These are phyloP conservation scores for Drosophila kikkawai DNA, from an alignment of 1,140 invertebrate genomes.

Conservation along the genomic window DNA sequence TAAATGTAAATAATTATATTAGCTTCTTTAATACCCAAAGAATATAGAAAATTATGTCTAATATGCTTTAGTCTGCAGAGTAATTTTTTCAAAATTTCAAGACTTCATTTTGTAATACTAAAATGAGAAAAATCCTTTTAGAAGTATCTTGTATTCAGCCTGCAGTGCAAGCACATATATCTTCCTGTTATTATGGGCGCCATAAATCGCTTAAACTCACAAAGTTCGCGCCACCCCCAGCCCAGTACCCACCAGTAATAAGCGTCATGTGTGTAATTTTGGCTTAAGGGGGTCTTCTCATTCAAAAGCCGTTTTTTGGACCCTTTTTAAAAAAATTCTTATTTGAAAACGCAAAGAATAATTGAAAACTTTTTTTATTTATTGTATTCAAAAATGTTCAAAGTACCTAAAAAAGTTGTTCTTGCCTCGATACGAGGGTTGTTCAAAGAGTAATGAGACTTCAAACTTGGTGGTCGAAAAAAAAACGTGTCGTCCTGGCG, in stretches of 20 bases:
- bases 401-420: too few relatives aligned
- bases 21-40: neutral
- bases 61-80: neutral
- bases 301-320: too few relatives aligned
- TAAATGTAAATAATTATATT: too few relatives aligned
- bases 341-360: too few relatives aligned
- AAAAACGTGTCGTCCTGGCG: too few relatives aligned
- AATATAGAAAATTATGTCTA: neutral
- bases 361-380: too few relatives aligned
- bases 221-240: neutral
- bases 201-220: slow-evolving; percentile 38
- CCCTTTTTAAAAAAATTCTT: too few relatives aligned
- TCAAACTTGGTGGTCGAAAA: too few relatives aligned
- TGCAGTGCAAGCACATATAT: slow-evolving; percentile 13
- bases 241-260: slow-evolving; percentile 17
- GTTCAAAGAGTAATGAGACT: too few relatives aligned
- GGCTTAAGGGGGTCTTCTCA: too few relatives aligned
- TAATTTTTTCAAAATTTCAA: neutral
- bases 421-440: too few relatives aligned
- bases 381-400: too few relatives aligned
- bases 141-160: neutral
- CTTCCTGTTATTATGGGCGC: slow-evolving; percentile 24
- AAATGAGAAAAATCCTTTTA: neutral
- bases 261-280: slow-evolving; percentile 55
- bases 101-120: neutral